Percentiles rank a stretch among this genome's conserved stretches.
Evolutionary conservation across 2,888 invertebrate genomes (phyloP).

Genomic region (Tridacna crocea): DNA sequence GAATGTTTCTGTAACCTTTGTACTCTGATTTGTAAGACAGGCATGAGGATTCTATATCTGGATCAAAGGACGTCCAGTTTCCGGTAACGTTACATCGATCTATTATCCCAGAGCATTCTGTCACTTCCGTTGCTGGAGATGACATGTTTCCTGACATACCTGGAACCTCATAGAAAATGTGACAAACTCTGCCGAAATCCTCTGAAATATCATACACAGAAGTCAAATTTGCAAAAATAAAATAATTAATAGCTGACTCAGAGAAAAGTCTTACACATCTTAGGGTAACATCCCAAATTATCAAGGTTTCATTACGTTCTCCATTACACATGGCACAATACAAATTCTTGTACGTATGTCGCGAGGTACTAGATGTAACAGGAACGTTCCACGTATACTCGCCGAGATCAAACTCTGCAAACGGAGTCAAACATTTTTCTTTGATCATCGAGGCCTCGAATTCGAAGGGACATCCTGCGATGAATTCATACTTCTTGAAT

Average conservation of each 20-base stretch:
- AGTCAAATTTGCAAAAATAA: background rate
- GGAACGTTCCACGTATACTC: conserved; percentile 12
- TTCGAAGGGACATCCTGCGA: conserved; percentile 13
- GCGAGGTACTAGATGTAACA: background rate
- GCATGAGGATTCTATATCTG: conserved; percentile 37
- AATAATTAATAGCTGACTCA: background rate
- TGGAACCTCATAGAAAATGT: background rate
- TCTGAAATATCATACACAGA: background rate
- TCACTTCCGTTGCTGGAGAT: background rate
- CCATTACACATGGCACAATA: conserved; percentile 22
- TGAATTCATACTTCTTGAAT: conserved; percentile 2
- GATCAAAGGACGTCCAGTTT: conserved; percentile 29
- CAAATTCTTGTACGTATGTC: conserved; percentile 1
- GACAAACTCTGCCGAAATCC: background rate
- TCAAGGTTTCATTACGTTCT: background rate
- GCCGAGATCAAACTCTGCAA: background rate
- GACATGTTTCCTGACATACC: background rate
- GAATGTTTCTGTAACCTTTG: conserved; percentile 43
- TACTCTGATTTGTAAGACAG: conserved; percentile 40
- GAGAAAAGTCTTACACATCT: background rate
- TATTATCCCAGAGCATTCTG: conserved; percentile 11
- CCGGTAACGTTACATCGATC: conserved; percentile 51
- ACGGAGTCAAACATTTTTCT: conserved; percentile 2
- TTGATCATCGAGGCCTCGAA: background rate
- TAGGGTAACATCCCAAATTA: background rate